Conservation (phyloP, 2,797 vertebrate species). For the Crypturellus tataupa region DNA sequence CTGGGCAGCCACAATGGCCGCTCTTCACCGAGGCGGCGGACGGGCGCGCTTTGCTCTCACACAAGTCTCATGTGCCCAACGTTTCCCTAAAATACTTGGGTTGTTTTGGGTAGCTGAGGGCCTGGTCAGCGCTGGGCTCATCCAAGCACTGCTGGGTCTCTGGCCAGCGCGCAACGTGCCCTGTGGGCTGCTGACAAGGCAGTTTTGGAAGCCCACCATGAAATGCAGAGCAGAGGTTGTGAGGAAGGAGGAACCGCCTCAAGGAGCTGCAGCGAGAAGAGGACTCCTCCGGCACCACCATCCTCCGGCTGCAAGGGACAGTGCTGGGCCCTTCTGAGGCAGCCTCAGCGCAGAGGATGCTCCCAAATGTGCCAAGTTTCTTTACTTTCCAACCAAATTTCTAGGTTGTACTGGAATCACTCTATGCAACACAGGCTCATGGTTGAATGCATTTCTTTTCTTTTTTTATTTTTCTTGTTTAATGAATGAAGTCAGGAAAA, state of each 20-base stretch:
- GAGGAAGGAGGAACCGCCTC: not conserved
- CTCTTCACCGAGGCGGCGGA: conserved; percentile 60
- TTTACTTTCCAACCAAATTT: conserved; percentile 82
- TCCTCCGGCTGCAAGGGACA: not conserved
- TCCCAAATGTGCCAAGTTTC: conserved; percentile 88
- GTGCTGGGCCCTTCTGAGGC: conserved; percentile 31
- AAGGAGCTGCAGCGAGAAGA: not conserved
- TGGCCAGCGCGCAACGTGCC: not conserved
- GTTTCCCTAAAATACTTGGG: not conserved
- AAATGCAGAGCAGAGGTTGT: not conserved
- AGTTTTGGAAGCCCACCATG: not conserved
- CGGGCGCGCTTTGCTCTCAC: conserved; percentile 59
- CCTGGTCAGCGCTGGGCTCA: rapidly evolving
- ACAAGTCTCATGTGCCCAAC: conserved; percentile 34
- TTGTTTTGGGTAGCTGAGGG: not conserved
- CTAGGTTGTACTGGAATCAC: conserved; percentile 89
- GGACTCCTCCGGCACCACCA: not conserved
- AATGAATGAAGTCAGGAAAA: conserved; percentile 79
- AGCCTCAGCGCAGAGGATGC: conserved; percentile 70
- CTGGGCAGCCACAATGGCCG: conserved; percentile 57
- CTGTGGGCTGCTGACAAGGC: not conserved
- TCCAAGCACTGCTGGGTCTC: not conserved
- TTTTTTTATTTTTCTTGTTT: conserved; percentile 55
- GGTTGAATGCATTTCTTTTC: conserved; percentile 61
- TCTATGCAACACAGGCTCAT: conserved; percentile 95